phyloP scores from a whole-genome alignment of 23 tunicate species.

The Corella eumyota region DNA sequence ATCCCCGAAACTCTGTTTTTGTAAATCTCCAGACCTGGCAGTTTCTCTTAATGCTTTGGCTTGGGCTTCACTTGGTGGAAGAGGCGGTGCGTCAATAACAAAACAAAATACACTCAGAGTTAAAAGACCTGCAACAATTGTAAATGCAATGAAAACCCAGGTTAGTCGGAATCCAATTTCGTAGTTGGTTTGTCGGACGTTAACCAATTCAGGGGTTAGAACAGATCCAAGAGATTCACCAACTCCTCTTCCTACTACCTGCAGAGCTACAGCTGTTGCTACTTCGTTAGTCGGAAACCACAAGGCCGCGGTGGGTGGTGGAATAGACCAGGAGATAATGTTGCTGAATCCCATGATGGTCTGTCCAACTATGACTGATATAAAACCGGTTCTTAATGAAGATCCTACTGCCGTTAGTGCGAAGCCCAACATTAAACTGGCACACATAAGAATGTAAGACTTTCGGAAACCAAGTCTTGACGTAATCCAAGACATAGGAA shows the following conservation, averaged over 20 bases:
- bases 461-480: conserved; percentile 43
- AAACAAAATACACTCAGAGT: conserved; percentile 8
- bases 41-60: conserved; percentile 17
- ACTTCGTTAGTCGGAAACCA: conserved; percentile 64
- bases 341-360: conserved; percentile 44
- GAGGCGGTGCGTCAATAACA: conserved; percentile 39
- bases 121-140: conserved; percentile 11
- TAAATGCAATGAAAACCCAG: conserved; percentile 25
- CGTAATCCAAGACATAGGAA: conserved; percentile 52
- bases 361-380: conserved; percentile 37
- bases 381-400: conserved; percentile 28
- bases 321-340: conserved; percentile 42
- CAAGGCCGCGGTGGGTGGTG: conserved; percentile 56
- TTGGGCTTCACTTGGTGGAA: conserved; percentile 62
- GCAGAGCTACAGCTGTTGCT: conserved; percentile 59
- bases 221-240: conserved; percentile 60
- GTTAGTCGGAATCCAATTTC: conserved; percentile 22
- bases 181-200: conserved; percentile 10
- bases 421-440: conserved; percentile 28
- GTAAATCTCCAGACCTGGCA: conserved; percentile 14
- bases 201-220: conserved; percentile 27
- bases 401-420: conserved; percentile 35
- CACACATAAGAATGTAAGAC: conserved; percentile 36
- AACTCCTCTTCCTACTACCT: conserved; percentile 52
- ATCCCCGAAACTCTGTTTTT: conserved; percentile 11